phyloP scores from a whole-genome alignment of 2,888 invertebrate species.

The Clitarchus hookeri region DNA sequence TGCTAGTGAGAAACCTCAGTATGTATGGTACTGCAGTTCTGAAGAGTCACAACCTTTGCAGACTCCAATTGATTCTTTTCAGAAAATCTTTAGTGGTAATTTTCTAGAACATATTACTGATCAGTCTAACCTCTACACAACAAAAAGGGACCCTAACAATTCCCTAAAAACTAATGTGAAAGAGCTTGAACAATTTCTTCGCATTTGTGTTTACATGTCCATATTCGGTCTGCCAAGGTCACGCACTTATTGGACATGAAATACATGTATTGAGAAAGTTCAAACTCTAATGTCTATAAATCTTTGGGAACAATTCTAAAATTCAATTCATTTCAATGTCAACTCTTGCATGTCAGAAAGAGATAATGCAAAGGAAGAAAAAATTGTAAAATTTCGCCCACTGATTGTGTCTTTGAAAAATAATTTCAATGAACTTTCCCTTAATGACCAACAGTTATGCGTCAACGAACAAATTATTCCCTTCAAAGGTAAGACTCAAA shows the following conservation, averaged over 20 bases:
- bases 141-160: background rate
- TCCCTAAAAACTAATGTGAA: background rate
- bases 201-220: constrained; percentile 18
- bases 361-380: background rate
- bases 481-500: constrained; percentile 6
- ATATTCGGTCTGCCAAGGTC: background rate
- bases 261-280: background rate
- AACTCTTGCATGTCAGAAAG: background rate
- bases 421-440: background rate
- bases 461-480: constrained; percentile 7
- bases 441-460: background rate
- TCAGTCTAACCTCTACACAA: background rate
- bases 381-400: background rate
- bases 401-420: background rate
- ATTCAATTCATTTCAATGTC: background rate
- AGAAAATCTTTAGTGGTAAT: background rate
- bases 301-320: background rate
- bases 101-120: background rate
- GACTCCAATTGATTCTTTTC: background rate
- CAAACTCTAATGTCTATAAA: background rate
- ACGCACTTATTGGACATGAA: background rate
- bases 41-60: background rate
- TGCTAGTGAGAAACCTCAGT: background rate
- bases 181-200: background rate
- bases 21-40: background rate